Evolutionary conservation across 2,797 vertebrate genomes (phyloP).

Genomic region (Platalea minor): DNA sequence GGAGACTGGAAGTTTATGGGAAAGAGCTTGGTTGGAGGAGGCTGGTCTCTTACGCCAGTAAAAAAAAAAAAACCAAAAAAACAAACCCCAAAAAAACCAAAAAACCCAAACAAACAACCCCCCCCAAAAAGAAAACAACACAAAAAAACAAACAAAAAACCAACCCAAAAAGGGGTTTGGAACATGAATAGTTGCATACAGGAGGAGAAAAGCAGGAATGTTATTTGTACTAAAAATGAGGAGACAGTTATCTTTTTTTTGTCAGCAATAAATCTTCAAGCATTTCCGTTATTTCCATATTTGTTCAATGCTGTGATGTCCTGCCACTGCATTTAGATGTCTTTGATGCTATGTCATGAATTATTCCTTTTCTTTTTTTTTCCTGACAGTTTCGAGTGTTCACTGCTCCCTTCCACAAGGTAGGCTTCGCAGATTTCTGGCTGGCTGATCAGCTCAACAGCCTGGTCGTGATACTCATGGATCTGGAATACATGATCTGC

Average conservation of each 20-base stretch:
- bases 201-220: not conserved
- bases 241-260: not conserved
- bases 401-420: constrained; percentile 96
- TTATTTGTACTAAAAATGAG: not conserved
- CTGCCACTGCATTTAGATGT: not conserved
- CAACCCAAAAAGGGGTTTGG: not conserved
- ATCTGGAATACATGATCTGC: constrained; percentile 98
- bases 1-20: not conserved
- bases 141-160: too few relatives aligned
- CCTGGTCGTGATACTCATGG: constrained; percentile 91
- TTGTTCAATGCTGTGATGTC: not conserved
- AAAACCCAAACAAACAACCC: too few relatives aligned
- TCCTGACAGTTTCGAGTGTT: constrained; percentile 90
- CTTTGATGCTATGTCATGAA: not conserved
- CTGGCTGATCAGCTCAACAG: constrained; percentile 98
- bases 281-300: not conserved
- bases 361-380: not conserved
- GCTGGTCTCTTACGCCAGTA: not conserved
- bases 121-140: not conserved
- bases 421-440: constrained; percentile 99
- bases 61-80: not conserved
- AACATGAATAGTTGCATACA: not conserved
- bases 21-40: not conserved
- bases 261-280: constrained; percentile 1
- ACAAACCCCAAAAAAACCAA: too few relatives aligned